Conservation (phyloP, 2,888 invertebrate species). For the Drosophila pseudotakahashii region DNA sequence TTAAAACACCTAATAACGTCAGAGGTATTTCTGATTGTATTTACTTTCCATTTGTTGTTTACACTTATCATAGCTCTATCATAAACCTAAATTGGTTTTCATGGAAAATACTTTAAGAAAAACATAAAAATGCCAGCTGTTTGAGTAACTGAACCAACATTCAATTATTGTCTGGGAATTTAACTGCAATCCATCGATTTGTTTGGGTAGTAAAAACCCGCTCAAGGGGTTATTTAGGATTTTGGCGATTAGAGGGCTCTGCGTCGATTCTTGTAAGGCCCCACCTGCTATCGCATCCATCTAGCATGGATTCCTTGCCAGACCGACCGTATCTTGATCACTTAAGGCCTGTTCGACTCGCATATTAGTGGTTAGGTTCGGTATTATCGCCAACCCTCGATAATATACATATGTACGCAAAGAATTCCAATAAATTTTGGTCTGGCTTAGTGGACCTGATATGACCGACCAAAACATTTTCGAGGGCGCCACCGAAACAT, state of each 20-base stretch:
- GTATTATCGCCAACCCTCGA: conserved; percentile 30
- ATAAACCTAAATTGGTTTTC: not conserved
- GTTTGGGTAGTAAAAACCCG: conserved; percentile 2
- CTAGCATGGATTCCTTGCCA: conserved; percentile 7
- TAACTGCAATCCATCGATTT: conserved; percentile 3
- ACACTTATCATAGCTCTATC: not conserved
- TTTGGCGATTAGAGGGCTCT: conserved; percentile 10
- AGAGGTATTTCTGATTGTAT: not conserved
- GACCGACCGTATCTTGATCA: conserved; percentile 50
- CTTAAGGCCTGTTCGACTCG: conserved; percentile 61
- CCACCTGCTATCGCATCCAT: conserved; percentile 17
- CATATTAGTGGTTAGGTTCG: conserved; percentile 37
- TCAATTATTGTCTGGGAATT: not conserved
- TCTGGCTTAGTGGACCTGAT: conserved; percentile 29
- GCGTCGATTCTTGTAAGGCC: not conserved
- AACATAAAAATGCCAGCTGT: not conserved
- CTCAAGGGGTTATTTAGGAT: conserved; percentile 5
- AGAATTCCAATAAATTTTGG: conserved; percentile 47
- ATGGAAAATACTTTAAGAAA: not conserved
- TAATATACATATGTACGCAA: conserved; percentile 22
- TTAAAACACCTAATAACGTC: not conserved
- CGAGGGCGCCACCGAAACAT: conserved; percentile 27
- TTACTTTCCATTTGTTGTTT: too few species aligned
- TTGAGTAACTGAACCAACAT: too few species aligned
- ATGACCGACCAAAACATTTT: conserved; percentile 4